A percentile compares a stretch with the other conserved stretches of the same genome.
Conservation (phyloP, 2,113 vertebrate species). For the Melanerpes aurifrons region DNA sequence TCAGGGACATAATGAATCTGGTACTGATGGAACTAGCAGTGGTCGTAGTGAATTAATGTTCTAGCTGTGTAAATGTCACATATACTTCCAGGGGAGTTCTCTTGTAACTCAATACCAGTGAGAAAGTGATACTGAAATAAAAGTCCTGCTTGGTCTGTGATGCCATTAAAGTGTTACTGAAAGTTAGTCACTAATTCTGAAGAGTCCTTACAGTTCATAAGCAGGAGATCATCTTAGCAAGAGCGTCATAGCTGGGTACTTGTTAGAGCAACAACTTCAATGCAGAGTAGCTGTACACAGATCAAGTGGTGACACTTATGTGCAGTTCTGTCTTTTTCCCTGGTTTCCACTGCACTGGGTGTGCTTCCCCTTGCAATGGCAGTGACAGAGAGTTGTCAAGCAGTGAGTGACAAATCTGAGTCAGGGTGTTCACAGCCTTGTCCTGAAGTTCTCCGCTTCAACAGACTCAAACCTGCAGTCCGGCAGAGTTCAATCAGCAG, state of each 20-base stretch:
- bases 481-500: not conserved
- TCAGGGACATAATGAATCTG: slow-evolving; percentile 52
- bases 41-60: slow-evolving; percentile 50
- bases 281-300: not conserved
- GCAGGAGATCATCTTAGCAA: slow-evolving; percentile 1
- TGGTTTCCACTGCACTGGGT: not conserved
- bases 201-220: not conserved
- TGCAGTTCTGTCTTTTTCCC: not conserved
- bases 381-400: not conserved
- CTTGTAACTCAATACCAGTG: not conserved
- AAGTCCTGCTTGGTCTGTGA: not conserved
- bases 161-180: slow-evolving; percentile 38
- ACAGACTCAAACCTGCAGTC: slow-evolving; percentile 1
- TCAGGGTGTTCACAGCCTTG: not conserved
- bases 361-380: not conserved
- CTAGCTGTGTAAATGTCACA: not conserved
- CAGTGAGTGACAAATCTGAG: slow-evolving; percentile 21
- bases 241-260: not conserved
- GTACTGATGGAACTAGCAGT: slow-evolving; percentile 13
- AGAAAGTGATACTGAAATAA: slow-evolving; percentile 34
- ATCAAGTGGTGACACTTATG: not conserved
- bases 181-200: slow-evolving; percentile 3
- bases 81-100: slow-evolving; percentile 11
- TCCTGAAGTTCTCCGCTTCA: not conserved
- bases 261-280: slow-evolving; percentile 27